phyloP scores from a whole-genome alignment of 1,140 invertebrate genomes.

The Pachyrhynchus sulphureomaculatus region DNA sequence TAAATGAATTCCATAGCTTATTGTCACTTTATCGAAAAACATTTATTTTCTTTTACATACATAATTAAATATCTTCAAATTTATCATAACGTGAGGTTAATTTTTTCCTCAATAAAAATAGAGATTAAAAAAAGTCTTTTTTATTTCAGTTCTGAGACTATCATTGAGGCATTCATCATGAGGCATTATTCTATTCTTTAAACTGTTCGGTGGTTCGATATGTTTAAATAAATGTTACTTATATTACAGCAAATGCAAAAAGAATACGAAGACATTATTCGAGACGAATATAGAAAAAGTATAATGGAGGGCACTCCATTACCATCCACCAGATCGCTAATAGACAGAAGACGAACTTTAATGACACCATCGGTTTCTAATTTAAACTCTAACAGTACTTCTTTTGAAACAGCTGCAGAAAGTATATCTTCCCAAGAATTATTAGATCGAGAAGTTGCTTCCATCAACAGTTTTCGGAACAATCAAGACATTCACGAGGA shows the following conservation, averaged over 20 bases:
- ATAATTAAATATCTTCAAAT: too few relatives aligned
- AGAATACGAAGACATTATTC: conserved; percentile 43
- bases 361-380: conserved; percentile 17
- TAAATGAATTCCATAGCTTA: too few relatives aligned
- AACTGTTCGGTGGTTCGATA: too few relatives aligned
- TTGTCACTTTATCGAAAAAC: too few relatives aligned
- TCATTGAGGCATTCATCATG: too few relatives aligned
- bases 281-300: conserved; percentile 37
- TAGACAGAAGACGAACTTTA: conserved; percentile 31
- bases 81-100: too few relatives aligned
- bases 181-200: too few relatives aligned
- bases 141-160: too few relatives aligned
- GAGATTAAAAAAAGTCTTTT: too few relatives aligned
- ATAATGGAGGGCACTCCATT: conserved; percentile 27
- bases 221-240: too few relatives aligned
- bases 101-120: too few relatives aligned
- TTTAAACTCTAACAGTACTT: background rate
- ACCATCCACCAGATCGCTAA: conserved; percentile 24
- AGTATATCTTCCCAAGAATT: background rate
- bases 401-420: background rate
- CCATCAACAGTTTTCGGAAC: background rate
- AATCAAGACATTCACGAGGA: background rate
- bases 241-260: conserved; percentile 42
- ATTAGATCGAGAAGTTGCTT: background rate
- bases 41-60: too few relatives aligned